Percentiles rank a stretch among this genome's conserved stretches.
These are phyloP conservation scores for Noctua janthe DNA, from an alignment of 2,888 invertebrate species.

Conservation along the genomic window DNA sequence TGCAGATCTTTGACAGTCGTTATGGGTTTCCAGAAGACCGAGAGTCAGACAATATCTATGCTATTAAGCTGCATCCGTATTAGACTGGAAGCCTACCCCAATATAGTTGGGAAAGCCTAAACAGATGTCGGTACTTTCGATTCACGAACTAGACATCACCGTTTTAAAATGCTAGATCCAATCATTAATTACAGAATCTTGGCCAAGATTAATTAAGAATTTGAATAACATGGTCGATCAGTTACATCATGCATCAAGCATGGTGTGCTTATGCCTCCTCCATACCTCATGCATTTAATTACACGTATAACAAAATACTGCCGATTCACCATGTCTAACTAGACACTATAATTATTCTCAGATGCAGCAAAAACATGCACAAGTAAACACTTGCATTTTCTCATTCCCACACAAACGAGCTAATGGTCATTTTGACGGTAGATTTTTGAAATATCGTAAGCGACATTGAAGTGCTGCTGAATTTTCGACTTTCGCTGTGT, in stretches of 20 bases:
- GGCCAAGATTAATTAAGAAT: slow-evolving; percentile 2
- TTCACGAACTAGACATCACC: neutral
- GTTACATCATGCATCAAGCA: slow-evolving; percentile 4
- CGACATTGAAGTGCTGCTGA: too few species aligned
- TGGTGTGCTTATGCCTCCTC: neutral
- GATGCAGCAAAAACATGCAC: slow-evolving; percentile 30
- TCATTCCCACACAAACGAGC: slow-evolving; percentile 28
- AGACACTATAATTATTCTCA: slow-evolving; percentile 8
- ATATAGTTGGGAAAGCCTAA: neutral
- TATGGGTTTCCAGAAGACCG: neutral
- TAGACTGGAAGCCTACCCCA: neutral
- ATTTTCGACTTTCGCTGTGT: too few species aligned
- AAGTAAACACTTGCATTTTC: slow-evolving; percentile 30
- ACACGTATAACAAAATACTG: slow-evolving; percentile 17
- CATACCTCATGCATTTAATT: neutral
- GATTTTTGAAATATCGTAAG: too few species aligned
- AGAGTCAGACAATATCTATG: neutral
- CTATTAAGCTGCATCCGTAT: neutral
- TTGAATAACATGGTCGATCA: neutral
- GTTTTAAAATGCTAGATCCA: neutral
- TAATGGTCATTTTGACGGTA: neutral
- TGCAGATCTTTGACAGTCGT: neutral
- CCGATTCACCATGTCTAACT: slow-evolving; percentile 26
- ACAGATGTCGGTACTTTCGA: neutral
- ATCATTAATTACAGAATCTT: neutral